Base-by-base conservation (phyloP, 2,888 invertebrate genomes). In the Creontiades dilutus region DNA sequence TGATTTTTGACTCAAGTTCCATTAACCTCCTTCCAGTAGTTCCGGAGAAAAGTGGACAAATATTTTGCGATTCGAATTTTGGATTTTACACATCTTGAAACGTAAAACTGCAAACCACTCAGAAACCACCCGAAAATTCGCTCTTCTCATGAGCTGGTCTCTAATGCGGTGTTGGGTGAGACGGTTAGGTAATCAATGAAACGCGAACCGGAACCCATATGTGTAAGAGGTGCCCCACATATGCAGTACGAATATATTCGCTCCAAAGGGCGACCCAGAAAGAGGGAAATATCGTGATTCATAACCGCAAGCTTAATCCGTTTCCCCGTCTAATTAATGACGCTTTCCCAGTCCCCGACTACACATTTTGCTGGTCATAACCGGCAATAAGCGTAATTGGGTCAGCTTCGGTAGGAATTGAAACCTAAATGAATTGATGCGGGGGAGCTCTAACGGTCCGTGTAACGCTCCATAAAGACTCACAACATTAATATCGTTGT, bases 301-400 rank as follows among this genome's bases (percentile, higher is more conserved):
- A 52, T 52, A 14, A 52, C 52, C 16, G 37, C 52, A 12, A 52
- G 52, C 52, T 52, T 16, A 12, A 12, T 52, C 52, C 52, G 13
- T 14, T 52, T 16, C 14, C 16, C 13, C 52, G 14, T 52, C 14
- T 52, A 14, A 52, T 52, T 52, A 52, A 52, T 52, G 52, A 14
- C 13, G 52, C 52, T 12, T 52, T 52, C 16, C 52, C 52, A 52
- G 14, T 52, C 13, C 16, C 52, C 52, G 11, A 2, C 52, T 52
- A 52, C 52, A 52, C 52, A 52, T 52, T 52, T 52, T 52, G 52
- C 52, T 1, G 52, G 16, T 14, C 52, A 52, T 16, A 61, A 61
- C n/a, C 61, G 61, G 61, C n/a, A n/a, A 61, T 61, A 19, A 61
- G 61, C n/a, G n/a, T 61, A 61, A 61, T 61, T 61, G 16, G 19